phyloP scores from a whole-genome alignment of 2,888 invertebrate species.

The Eupithecia vulgata region DNA sequence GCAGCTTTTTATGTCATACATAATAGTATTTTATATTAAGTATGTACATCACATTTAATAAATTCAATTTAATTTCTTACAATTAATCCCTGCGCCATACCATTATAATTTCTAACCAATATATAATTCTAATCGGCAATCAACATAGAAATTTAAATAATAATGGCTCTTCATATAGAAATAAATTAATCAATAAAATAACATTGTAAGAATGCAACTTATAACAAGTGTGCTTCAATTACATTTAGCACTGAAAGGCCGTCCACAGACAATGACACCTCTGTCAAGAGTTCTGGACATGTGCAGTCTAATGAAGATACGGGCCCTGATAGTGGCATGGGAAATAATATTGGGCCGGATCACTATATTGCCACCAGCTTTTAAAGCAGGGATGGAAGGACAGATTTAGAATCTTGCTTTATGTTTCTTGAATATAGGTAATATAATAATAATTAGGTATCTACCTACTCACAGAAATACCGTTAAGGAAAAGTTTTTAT shows the following conservation, averaged over 20 bases:
- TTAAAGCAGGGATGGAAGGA: not conserved
- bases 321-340: not conserved
- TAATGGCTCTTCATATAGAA: not conserved
- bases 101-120: not conserved
- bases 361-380: conserved; percentile 10
- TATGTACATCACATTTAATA: not conserved
- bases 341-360: not conserved
- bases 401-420: not conserved
- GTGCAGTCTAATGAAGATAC: conserved; percentile 48
- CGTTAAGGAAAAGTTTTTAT: not conserved
- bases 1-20: not conserved
- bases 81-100: not conserved
- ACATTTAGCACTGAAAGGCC: conserved; percentile 22
- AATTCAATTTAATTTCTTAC: not conserved
- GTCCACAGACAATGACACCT: conserved; percentile 47
- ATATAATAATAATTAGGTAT: not conserved
- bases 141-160: not conserved
- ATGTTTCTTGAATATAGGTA: not conserved
- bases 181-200: not conserved
- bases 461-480: not conserved
- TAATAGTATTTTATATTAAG: not conserved
- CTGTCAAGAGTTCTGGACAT: conserved; percentile 53
- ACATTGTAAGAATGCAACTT: conserved; percentile 13
- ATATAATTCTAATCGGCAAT: not conserved
- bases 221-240: conserved; percentile 29